Percentiles rank a stretch among this genome's conserved stretches.
Evolutionary conservation across 2,113 vertebrate species (phyloP).

Genomic region (Vulpes vulpes): DNA sequence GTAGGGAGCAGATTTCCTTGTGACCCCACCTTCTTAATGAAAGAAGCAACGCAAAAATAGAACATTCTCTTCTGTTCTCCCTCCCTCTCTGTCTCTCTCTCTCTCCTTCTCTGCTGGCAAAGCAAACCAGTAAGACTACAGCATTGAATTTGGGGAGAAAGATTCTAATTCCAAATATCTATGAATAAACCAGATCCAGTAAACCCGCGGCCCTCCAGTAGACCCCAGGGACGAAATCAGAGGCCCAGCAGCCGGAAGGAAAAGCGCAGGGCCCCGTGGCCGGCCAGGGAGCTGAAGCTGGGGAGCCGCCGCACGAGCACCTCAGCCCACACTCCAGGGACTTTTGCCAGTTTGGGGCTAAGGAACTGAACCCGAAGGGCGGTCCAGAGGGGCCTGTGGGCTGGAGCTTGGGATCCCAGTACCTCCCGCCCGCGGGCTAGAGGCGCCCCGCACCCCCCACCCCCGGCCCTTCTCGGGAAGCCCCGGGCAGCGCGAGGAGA

Average conservation of each 20-base stretch:
- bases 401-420: background rate
- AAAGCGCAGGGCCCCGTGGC: too few species aligned
- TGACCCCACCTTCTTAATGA: background rate
- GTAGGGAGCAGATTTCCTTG: background rate
- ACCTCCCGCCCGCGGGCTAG: slow-evolving; percentile 19
- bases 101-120: background rate
- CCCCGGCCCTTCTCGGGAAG: background rate
- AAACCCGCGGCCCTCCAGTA: background rate
- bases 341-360: background rate
- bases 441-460: background rate
- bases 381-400: slow-evolving; percentile 62
- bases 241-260: background rate
- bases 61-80: background rate
- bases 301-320: background rate
- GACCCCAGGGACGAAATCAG: background rate
- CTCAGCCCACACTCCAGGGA: background rate
- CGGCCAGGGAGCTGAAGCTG: too few species aligned
- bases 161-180: background rate
- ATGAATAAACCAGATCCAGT: background rate
- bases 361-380: background rate
- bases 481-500: background rate
- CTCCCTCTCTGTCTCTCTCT: background rate
- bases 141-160: slow-evolving; percentile 9
- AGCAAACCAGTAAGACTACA: background rate
- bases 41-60: background rate